Base-by-base conservation (phyloP, 1,140 invertebrate species). In the Drosophila cardini region DNA sequence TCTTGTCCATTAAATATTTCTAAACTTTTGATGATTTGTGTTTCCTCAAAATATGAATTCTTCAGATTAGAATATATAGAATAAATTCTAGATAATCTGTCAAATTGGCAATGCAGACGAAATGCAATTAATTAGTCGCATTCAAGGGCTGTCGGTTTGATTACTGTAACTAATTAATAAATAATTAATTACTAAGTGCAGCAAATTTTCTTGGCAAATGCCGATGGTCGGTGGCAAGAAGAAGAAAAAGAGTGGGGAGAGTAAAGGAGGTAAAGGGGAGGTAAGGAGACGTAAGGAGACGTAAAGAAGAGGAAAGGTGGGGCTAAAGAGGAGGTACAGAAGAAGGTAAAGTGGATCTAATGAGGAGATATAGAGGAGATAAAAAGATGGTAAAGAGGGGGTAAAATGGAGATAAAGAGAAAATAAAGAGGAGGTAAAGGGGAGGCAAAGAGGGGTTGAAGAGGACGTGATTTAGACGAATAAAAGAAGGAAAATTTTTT, bases 131-230 rank as follows among this genome's bases (percentile, higher is more conserved):
- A 87, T 87, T 79, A 67, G 53, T 18, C 6, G 42, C 26, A 64
- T 74, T 70, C 30, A 10, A 21, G 40, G 63, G 57, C 42, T 87
- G 75, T 76, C 79, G 45, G 61, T 63, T 21, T 56, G 72, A 63
- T 70, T 71, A 83, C 70, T 53, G 68, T 52, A 50, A 45, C 65
- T 63, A 86, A 83, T 89, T 89, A 83, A 87, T 89, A 74, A 79
- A 53, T 79, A 83, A 80, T 83, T 83, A 86, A 83, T 82, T 82
- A 86, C 62, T 56, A 75, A 75, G 57, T 76, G 71, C 55, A 67
- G 21, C 70, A 81, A 73, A 65, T 53, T 62, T 79, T 76, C 18
- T 85, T 85, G 82, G 78, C 81, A 77, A 50, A 70, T 68, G 63
- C 36, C 57, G 76, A 86, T 67, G 83, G 71, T 70, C 83, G 48